These are phyloP conservation scores for Morelia viridis DNA, from an alignment of 2,797 vertebrate species.

Conservation along the genomic window DNA sequence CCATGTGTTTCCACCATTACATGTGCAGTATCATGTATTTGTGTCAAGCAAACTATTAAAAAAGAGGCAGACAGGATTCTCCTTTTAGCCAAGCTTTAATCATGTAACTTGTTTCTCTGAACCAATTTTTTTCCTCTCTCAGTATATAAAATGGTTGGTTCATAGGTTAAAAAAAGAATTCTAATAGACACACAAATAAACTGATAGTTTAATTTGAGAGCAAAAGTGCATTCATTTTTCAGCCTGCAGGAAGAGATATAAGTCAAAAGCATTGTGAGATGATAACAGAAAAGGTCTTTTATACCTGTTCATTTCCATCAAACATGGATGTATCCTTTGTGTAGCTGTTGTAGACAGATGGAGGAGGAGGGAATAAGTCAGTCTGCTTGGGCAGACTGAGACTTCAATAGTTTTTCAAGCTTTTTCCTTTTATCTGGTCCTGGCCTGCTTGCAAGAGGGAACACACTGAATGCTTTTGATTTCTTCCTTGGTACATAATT, in stretches of 20 bases:
- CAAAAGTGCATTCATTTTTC: conserved; percentile 42
- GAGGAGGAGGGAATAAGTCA: conserved; percentile 33
- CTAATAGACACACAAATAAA: conserved; percentile 58
- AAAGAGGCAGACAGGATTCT: conserved; percentile 33
- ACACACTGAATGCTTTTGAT: conserved; percentile 26
- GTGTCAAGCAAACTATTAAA: conserved; percentile 42
- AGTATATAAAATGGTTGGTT: conserved; percentile 58
- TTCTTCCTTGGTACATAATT: conserved; percentile 19
- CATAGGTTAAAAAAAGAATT: conserved; percentile 40
- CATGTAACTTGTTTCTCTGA: neutral
- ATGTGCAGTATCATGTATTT: neutral
- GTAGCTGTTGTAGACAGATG: conserved; percentile 7
- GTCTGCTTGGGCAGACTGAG: conserved; percentile 8
- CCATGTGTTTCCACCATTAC: neutral
- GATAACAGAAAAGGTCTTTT: conserved; percentile 46
- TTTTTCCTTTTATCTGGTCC: conserved; percentile 24
- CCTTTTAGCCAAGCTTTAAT: conserved; percentile 38
- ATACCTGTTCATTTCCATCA: conserved; percentile 46
- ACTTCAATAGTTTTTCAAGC: neutral
- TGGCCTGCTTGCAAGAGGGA: neutral
- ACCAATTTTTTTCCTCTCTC: conserved; percentile 14
- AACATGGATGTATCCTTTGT: conserved; percentile 32
- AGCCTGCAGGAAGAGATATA: conserved; percentile 16
- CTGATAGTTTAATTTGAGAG: conserved; percentile 50
- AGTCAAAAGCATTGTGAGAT: conserved; percentile 56